Conservation (phyloP, 2,888 invertebrate species). For the Nomada fucata region DNA sequence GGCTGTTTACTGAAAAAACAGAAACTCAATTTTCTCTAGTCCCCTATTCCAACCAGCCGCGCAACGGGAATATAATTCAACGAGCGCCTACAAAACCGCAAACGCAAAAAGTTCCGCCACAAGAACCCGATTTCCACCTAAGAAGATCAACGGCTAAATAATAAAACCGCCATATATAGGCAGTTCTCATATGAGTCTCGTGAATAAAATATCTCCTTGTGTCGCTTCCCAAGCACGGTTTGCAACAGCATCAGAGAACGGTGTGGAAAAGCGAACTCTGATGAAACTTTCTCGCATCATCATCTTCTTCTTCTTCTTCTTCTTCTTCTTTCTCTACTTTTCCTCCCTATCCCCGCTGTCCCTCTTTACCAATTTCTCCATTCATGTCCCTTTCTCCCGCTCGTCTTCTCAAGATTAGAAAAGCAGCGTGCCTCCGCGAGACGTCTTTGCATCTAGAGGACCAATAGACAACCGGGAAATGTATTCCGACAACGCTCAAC, state of each 20-base stretch:
- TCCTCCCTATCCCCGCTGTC: not conserved
- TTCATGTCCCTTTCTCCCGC: slow-evolving; percentile 1
- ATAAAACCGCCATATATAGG: slow-evolving; percentile 52
- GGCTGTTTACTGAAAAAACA: not conserved
- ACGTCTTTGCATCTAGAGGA: slow-evolving; percentile 61
- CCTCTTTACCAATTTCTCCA: slow-evolving; percentile 32
- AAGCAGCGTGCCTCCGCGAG: slow-evolving; percentile 69
- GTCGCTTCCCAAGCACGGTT: slow-evolving; percentile 61
- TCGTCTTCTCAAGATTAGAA: slow-evolving; percentile 73
- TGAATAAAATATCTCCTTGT: slow-evolving; percentile 77
- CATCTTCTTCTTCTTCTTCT: slow-evolving; percentile 12
- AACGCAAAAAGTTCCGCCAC: not conserved
- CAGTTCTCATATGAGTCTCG: slow-evolving; percentile 53
- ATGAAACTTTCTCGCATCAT: slow-evolving; percentile 61
- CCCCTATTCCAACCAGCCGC: not conserved
- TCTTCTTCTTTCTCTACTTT: not conserved
- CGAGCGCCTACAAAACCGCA: not conserved
- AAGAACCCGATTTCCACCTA: not conserved
- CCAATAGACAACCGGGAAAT: slow-evolving; percentile 74
- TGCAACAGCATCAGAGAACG: slow-evolving; percentile 24
- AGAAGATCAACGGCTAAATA: slow-evolving; percentile 48
- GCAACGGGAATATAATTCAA: not conserved
- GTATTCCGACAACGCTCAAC: slow-evolving; percentile 65
- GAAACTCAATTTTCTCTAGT: slow-evolving; percentile 3
- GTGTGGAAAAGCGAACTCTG: slow-evolving; percentile 26